phyloP scores from a whole-genome alignment of 2,888 invertebrate species.

The Crepidodera aurea region DNA sequence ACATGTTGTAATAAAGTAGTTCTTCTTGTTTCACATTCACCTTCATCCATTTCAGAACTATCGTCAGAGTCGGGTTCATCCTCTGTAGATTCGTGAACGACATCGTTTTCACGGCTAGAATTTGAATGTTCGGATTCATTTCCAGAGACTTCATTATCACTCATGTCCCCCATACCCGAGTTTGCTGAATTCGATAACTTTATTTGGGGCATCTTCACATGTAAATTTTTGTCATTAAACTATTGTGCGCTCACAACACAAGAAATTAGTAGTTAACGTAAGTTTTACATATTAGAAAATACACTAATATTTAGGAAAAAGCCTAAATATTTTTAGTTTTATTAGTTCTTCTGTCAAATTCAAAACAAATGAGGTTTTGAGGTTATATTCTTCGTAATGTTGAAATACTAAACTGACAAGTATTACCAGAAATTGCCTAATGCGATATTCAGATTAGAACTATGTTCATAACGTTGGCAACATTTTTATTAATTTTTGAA shows the following conservation, averaged over 20 bases:
- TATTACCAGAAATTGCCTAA: no score
- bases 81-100: constrained; percentile 75
- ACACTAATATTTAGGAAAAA: neutral
- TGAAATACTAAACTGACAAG: no score
- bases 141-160: constrained; percentile 74
- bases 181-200: constrained; percentile 23
- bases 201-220: constrained; percentile 29
- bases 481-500: neutral
- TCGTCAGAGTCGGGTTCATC: constrained; percentile 86
- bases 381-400: no score
- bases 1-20: constrained; percentile 87
- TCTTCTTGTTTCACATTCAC: constrained; percentile 83
- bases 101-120: constrained; percentile 72
- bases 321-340: neutral
- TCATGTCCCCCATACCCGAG: constrained; percentile 59
- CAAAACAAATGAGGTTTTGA: neutral
- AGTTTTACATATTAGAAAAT: neutral
- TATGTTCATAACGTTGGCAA: no score
- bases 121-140: constrained; percentile 75
- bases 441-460: no score
- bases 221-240: neutral
- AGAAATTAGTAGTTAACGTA: neutral
- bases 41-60: constrained; percentile 91
- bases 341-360: neutral
- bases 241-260: neutral